These are phyloP conservation scores for Pipistrellus nathusii DNA, from an alignment of 2,797 vertebrate genomes.

Conservation along the genomic window DNA sequence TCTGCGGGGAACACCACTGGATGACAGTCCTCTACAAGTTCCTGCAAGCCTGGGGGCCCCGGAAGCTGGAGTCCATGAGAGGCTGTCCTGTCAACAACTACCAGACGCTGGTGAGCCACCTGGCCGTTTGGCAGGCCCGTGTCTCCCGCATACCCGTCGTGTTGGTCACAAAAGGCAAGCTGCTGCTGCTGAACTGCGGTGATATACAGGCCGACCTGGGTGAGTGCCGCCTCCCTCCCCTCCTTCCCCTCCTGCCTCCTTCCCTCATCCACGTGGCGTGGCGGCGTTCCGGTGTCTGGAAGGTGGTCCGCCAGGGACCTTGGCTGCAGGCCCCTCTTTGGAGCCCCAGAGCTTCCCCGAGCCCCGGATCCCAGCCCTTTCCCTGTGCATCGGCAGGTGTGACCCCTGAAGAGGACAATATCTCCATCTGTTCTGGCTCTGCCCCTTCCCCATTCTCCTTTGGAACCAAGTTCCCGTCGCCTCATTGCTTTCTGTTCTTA, in stretches of 20 bases:
- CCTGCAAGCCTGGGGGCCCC: slow-evolving; percentile 85
- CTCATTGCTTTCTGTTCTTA: background rate
- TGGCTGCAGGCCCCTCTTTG: background rate
- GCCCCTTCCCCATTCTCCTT: background rate
- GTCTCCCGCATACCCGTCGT: slow-evolving; percentile 79
- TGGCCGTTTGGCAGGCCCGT: slow-evolving; percentile 86
- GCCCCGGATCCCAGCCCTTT: background rate
- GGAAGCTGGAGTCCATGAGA: slow-evolving; percentile 85
- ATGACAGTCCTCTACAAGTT: slow-evolving; percentile 86
- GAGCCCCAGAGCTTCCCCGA: background rate
- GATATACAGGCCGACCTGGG: slow-evolving; percentile 85
- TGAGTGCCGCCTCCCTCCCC: slow-evolving; percentile 72
- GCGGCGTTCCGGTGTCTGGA: background rate
- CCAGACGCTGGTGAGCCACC: slow-evolving; percentile 83
- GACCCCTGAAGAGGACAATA: background rate
- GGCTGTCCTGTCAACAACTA: slow-evolving; percentile 85
- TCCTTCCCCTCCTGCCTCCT: background rate
- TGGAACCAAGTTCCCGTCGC: background rate
- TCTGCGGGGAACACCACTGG: slow-evolving; percentile 88
- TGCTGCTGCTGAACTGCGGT: slow-evolving; percentile 87
- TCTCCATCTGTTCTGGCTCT: background rate
- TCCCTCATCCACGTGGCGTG: background rate
- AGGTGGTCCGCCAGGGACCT: background rate
- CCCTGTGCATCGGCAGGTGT: background rate
- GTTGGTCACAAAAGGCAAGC: slow-evolving; percentile 85